These are phyloP conservation scores for Polypterus bichir DNA, from an alignment of 2,113 vertebrate species.

Conservation along the genomic window DNA sequence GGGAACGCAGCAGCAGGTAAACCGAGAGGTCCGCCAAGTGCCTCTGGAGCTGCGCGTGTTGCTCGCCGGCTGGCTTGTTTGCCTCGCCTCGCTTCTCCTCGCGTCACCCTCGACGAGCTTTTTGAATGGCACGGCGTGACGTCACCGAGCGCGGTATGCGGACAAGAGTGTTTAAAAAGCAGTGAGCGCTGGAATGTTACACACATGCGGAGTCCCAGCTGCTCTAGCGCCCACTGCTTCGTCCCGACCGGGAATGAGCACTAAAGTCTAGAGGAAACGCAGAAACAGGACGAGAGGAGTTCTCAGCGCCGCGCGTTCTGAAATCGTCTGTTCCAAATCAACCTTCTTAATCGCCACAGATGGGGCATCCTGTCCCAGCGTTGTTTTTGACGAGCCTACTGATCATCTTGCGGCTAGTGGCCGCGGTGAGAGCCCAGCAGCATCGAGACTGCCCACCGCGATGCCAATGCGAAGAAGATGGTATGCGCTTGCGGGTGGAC, in stretches of 20 bases:
- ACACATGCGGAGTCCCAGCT: constrained; percentile 7
- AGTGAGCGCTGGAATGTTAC: constrained; percentile 7
- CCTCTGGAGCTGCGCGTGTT: not conserved
- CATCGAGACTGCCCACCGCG: constrained; percentile 41
- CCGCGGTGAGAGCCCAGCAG: constrained; percentile 5
- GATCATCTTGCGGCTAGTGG: constrained; percentile 8
- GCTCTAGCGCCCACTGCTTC: not conserved
- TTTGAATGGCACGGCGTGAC: constrained; percentile 22
- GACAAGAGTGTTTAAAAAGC: constrained; percentile 18
- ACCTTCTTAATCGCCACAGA: constrained; percentile 7
- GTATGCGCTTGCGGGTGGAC: constrained; percentile 50
- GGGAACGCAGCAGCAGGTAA: too few relatives aligned
- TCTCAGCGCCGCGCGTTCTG: too few relatives aligned
- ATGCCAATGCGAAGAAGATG: constrained; percentile 58
- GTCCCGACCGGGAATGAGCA: not conserved
- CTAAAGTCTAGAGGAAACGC: not conserved
- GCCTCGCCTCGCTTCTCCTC: not conserved
- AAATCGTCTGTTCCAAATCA: not conserved
- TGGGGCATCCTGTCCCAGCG: constrained; percentile 9
- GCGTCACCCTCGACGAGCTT: constrained; percentile 1
- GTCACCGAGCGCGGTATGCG: constrained; percentile 18
- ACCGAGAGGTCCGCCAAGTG: too few relatives aligned
- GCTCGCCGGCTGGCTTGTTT: not conserved
- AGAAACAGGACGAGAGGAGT: not conserved
- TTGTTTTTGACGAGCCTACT: not conserved